Conservation (phyloP, 1,140 invertebrate genomes). For the Mycetomoellerius zeteki region DNA sequence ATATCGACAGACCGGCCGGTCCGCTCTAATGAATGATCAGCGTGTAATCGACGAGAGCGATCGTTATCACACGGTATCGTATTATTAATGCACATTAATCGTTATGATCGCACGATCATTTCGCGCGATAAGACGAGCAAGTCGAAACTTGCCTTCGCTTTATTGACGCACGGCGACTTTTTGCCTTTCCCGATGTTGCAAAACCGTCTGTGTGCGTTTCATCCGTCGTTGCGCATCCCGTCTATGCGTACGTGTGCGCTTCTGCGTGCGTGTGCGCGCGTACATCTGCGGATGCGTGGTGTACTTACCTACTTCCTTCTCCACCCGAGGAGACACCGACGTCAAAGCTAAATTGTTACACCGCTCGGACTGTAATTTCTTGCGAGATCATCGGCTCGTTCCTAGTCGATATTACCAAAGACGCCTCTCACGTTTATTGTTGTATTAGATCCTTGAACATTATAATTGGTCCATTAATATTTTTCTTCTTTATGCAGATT, state of each 20-base stretch:
- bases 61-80: constrained; percentile 40
- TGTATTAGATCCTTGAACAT: neutral
- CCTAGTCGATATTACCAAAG: neutral
- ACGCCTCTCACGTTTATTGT: neutral
- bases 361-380: neutral
- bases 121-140: neutral
- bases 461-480: neutral
- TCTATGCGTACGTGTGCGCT: neutral
- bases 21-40: constrained; percentile 17
- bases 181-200: constrained; percentile 32
- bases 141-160: neutral
- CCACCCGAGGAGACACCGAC: constrained; percentile 33
- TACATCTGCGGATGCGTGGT: neutral
- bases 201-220: constrained; percentile 17
- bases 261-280: neutral
- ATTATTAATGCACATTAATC: constrained; percentile 28
- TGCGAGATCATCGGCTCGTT: constrained; percentile 24
- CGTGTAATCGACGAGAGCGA: constrained; percentile 14
- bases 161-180: constrained; percentile 5
- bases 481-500: neutral
- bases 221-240: neutral
- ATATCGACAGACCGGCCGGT: constrained; percentile 4
- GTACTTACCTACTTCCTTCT: constrained; percentile 62
- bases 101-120: neutral
- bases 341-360: constrained; percentile 12